phyloP scores from a whole-genome alignment of 2,113 vertebrate genomes.

The Platysternon megacephalum region DNA sequence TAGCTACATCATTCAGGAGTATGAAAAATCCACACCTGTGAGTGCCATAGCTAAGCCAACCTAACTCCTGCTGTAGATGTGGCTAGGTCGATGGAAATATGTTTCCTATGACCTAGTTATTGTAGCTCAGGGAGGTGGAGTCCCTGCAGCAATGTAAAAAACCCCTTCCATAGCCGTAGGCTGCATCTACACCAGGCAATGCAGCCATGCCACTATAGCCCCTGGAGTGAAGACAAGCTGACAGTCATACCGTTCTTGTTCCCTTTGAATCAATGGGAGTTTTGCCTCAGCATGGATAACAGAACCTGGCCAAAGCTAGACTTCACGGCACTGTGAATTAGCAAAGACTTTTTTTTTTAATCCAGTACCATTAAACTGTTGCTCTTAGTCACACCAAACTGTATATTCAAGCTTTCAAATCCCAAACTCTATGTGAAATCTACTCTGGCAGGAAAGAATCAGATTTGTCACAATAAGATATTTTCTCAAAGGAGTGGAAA shows the following conservation, averaged over 20 bases:
- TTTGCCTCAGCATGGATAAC: neutral
- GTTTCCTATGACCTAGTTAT: neutral
- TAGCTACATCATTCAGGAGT: neutral
- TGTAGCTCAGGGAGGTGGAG: neutral
- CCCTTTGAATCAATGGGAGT: constrained; percentile 18
- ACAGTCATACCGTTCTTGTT: neutral
- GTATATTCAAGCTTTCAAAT: neutral
- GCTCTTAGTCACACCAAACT: neutral
- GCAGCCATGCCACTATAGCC: neutral
- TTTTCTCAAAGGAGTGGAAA: neutral
- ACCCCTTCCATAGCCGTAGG: neutral
- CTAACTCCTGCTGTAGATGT: neutral
- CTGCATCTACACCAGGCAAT: neutral
- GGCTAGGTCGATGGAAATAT: neutral
- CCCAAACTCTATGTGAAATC: neutral
- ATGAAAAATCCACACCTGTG: neutral
- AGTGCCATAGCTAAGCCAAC: neutral
- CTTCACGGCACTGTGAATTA: neutral
- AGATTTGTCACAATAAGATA: neutral
- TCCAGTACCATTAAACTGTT: neutral
- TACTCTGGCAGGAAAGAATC: neutral
- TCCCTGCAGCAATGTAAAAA: neutral
- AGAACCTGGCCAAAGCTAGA: neutral
- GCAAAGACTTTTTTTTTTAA: neutral
- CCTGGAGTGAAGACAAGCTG: neutral